Percentiles rank a stretch among this genome's conserved stretches.
Evolutionary conservation across 2,888 invertebrate species (phyloP).

Genomic region (Hemaris fuciformis): DNA sequence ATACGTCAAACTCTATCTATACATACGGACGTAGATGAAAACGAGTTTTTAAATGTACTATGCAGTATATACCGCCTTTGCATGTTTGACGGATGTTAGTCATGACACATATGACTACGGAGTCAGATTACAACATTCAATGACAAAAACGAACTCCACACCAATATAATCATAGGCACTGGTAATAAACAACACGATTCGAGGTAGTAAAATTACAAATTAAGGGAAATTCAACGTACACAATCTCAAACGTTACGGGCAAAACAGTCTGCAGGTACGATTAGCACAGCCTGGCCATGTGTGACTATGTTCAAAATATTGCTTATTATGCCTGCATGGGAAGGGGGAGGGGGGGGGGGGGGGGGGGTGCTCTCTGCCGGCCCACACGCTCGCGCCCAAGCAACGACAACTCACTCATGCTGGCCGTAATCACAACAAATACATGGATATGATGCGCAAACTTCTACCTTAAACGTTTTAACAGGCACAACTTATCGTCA

Average conservation of each 20-base stretch:
- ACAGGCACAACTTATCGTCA: slow-evolving; percentile 11
- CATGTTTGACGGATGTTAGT: not conserved
- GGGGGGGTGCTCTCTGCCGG: no score
- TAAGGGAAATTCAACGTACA: slow-evolving; percentile 7
- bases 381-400: no score
- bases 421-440: not conserved
- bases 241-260: not conserved
- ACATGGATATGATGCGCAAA: not conserved
- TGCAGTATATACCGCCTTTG: not conserved
- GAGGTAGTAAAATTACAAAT: slow-evolving; percentile 16
- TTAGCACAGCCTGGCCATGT: not conserved
- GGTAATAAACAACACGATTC: slow-evolving; percentile 16
- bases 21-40: not conserved
- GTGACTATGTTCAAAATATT: not conserved
- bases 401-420: not conserved
- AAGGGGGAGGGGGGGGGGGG: no score
- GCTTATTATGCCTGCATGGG: not conserved
- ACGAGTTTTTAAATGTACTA: not conserved
- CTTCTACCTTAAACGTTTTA: not conserved
- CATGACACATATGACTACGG: not conserved
- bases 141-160: slow-evolving; percentile 15
- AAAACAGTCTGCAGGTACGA: not conserved
- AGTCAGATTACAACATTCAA: not conserved
- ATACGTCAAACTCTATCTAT: not conserved
- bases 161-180: slow-evolving; percentile 19